Evolutionary conservation across 2,797 vertebrate genomes (phyloP).

Genomic region (Erethizon dorsatum): DNA sequence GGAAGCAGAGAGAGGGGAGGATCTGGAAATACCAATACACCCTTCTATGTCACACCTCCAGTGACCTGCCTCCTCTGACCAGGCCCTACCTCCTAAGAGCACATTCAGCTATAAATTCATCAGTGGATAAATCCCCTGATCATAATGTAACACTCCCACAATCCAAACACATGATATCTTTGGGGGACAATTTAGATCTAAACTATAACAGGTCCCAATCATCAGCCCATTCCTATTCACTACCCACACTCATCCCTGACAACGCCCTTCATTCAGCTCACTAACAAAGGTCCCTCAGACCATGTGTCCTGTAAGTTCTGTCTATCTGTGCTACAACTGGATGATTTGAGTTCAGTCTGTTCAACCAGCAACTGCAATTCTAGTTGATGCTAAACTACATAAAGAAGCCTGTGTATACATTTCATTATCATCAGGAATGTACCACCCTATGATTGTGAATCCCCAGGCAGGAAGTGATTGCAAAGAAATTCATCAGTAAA

Average conservation of each 20-base stretch:
- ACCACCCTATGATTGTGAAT: neutral
- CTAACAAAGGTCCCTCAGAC: neutral
- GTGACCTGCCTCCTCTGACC: neutral
- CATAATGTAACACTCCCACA: neutral
- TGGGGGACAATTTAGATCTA: neutral
- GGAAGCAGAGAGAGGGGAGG: neutral
- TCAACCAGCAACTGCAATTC: neutral
- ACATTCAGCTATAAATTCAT: neutral
- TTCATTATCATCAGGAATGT: neutral
- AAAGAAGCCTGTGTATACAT: neutral
- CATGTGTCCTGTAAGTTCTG: neutral
- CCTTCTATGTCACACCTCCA: neutral
- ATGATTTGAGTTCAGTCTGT: neutral
- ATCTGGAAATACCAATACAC: neutral
- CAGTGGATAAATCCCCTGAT: neutral
- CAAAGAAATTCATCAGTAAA: neutral
- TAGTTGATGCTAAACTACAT: neutral
- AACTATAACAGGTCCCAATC: neutral
- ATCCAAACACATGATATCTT: neutral
- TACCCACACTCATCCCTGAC: neutral
- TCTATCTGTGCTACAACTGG: neutral
- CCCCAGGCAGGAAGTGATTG: neutral
- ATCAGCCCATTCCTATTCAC: neutral
- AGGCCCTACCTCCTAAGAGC: neutral
- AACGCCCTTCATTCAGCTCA: neutral